Conservation (phyloP, 2,113 vertebrate genomes). For the Petrocephalus zakoni region DNA sequence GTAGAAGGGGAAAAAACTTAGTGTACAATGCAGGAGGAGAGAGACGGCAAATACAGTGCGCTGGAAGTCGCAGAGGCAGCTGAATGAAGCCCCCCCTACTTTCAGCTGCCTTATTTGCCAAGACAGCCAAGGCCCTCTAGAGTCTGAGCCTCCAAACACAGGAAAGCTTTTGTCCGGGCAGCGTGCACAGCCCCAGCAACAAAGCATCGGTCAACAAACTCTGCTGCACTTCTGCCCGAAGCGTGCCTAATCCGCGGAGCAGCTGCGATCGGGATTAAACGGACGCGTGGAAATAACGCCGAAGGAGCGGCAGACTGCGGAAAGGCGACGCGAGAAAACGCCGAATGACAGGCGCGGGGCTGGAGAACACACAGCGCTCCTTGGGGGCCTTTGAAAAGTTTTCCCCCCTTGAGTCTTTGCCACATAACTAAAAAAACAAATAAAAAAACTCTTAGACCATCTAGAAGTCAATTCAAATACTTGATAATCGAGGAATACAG, state of each 20-base stretch:
- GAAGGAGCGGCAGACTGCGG: not conserved
- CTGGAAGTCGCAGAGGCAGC: constrained; percentile 15
- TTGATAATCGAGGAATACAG: not conserved
- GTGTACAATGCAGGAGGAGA: not conserved
- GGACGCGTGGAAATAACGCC: not conserved
- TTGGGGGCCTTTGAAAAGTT: not conserved
- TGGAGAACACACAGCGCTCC: not conserved
- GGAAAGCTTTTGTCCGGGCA: constrained; percentile 19
- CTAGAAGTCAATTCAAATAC: not conserved
- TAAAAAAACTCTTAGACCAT: not conserved
- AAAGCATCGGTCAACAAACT: constrained; percentile 16
- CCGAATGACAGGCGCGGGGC: not conserved
- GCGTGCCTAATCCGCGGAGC: not conserved
- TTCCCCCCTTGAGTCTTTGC: not conserved
- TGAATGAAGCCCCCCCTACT: not conserved
- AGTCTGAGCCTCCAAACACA: not conserved
- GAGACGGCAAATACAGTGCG: not conserved
- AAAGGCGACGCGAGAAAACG: not conserved
- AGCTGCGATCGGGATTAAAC: constrained; percentile 3
- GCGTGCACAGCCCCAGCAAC: constrained; percentile 7
- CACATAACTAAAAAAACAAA: not conserved
- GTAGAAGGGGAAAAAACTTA: not conserved
- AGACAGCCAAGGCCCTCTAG: constrained; percentile 21
- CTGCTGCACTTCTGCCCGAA: not conserved
- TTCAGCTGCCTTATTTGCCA: constrained; percentile 19